Percentiles rank a stretch among this genome's conserved stretches.
These are phyloP conservation scores for Temnothorax nylanderi DNA, from an alignment of 1,140 invertebrate species.

Conservation along the genomic window DNA sequence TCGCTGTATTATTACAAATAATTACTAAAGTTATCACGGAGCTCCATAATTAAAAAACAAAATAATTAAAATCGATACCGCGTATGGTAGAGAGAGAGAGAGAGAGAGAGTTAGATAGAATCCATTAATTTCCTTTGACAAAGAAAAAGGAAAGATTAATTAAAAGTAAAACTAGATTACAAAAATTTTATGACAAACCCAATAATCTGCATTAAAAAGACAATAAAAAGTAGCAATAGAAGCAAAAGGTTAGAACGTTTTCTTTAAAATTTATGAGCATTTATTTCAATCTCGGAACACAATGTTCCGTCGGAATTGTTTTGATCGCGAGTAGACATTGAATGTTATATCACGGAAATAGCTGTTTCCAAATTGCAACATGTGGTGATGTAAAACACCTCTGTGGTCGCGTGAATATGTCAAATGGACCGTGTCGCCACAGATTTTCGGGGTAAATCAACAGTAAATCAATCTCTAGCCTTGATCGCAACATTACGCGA, in stretches of 20 bases:
- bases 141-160: neutral
- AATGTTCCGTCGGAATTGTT: neutral
- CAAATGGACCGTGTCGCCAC: neutral
- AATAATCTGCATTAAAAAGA: neutral
- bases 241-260: neutral
- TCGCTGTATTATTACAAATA: conserved; percentile 6
- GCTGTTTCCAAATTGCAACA: neutral
- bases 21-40: conserved; percentile 17
- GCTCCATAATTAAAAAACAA: neutral
- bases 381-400: neutral
- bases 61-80: neutral
- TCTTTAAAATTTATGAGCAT: neutral
- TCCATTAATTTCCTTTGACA: neutral
- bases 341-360: neutral
- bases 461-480: neutral
- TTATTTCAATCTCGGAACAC: neutral
- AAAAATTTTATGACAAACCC: neutral
- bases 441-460: conserved; percentile 6
- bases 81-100: neutral
- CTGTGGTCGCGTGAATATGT: neutral
- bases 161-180: neutral
- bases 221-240: neutral
- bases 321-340: neutral
- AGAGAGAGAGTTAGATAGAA: neutral
- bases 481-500: neutral